Percentiles rank a stretch among this genome's conserved stretches.
Conservation (phyloP, 2,797 vertebrate species). For the Mastacembelus armatus region DNA sequence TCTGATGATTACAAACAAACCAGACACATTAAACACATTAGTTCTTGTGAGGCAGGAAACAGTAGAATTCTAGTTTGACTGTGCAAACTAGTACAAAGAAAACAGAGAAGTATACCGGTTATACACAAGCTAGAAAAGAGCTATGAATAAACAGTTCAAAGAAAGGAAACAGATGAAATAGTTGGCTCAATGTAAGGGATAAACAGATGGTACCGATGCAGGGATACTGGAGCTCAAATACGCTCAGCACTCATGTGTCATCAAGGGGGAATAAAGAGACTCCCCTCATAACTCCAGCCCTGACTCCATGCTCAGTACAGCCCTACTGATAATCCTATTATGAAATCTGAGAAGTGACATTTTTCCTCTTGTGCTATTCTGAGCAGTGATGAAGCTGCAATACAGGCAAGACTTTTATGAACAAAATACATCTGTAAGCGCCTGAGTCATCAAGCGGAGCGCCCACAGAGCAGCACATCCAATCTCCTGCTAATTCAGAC, state of each 20-base stretch:
- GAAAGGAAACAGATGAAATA: not conserved
- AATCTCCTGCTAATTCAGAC: constrained; percentile 5
- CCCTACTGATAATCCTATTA: not conserved
- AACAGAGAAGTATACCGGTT: not conserved
- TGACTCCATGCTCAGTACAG: not conserved
- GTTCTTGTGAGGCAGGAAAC: no score
- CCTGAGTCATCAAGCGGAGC: not conserved
- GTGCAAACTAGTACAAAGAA: not conserved
- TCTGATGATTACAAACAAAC: not conserved
- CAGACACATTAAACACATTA: no score
- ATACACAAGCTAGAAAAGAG: not conserved
- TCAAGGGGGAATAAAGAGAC: not conserved
- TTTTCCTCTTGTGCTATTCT: constrained; percentile 31
- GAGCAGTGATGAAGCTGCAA: constrained; percentile 28
- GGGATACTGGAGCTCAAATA: not conserved
- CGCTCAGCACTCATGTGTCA: not conserved
- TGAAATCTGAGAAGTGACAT: constrained; percentile 6
- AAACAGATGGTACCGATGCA: no score
- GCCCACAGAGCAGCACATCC: not conserved
- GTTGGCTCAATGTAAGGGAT: not conserved
- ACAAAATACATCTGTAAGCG: constrained; percentile 12
- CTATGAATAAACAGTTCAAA: not conserved
- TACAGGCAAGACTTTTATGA: constrained; percentile 5
- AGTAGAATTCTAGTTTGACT: no score
- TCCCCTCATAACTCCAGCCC: not conserved